Evolutionary conservation across 1,140 invertebrate genomes (phyloP).

Genomic region (Leptonema lineaticorne): DNA sequence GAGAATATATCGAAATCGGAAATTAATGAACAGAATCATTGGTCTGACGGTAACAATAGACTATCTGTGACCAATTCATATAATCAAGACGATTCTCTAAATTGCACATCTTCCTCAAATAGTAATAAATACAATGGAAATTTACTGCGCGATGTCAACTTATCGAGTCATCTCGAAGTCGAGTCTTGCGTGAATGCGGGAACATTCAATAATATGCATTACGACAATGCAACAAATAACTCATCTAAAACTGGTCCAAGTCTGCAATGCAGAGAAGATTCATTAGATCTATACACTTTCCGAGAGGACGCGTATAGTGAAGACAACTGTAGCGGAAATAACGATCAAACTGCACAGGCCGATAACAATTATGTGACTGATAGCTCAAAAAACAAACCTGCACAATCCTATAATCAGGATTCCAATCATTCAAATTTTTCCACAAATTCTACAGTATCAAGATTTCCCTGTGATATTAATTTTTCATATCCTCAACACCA

Average conservation of each 20-base stretch:
- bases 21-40: slow-evolving; percentile 29
- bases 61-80: slow-evolving; percentile 25
- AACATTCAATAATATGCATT: slow-evolving; percentile 68
- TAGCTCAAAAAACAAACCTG: slow-evolving; percentile 51
- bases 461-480: slow-evolving; percentile 53
- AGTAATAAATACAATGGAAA: slow-evolving; percentile 47
- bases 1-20: slow-evolving; percentile 44
- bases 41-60: slow-evolving; percentile 30
- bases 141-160: slow-evolving; percentile 57
- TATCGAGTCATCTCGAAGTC: slow-evolving; percentile 59
- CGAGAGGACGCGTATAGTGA: slow-evolving; percentile 68
- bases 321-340: slow-evolving; percentile 47
- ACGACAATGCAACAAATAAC: slow-evolving; percentile 50
- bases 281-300: slow-evolving; percentile 65
- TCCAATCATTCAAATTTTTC: slow-evolving; percentile 47
- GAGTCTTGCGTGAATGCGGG: slow-evolving; percentile 64
- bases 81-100: slow-evolving; percentile 14
- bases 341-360: slow-evolving; percentile 23
- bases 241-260: slow-evolving; percentile 45
- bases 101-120: slow-evolving; percentile 11
- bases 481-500: slow-evolving; percentile 50
- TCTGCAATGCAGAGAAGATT: slow-evolving; percentile 61
- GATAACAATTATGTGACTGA: slow-evolving; percentile 48
- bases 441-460: slow-evolving; percentile 43
- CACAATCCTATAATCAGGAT: slow-evolving; percentile 46